Evolutionary conservation across 2,888 invertebrate genomes (phyloP), one percentile per base, ranked within the genome.

Genomic region (Cheilosia grossa): DNA sequence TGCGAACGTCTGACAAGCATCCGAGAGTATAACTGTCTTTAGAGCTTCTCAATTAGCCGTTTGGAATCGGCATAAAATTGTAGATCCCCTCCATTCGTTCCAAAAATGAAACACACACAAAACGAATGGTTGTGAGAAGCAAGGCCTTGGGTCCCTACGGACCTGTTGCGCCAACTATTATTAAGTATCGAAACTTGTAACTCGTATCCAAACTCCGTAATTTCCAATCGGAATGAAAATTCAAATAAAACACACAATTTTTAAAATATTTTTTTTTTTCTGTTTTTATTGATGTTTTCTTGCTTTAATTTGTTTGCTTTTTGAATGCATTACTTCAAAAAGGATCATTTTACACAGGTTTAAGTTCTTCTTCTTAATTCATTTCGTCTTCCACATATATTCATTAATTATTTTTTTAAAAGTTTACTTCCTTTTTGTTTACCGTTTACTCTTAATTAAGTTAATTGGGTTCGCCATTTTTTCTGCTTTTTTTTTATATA

Each of bases 241-340:
- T 17, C 0, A 42, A 53, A 67, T 7, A 24, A 47, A 63, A 56
- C n/a, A 37, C 9, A 13, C 58, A 66, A 40, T 33, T 15, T 64
- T 79, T 72, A 58, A 79, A 64, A 79, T 72, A 73, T 66, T 72
- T 77, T 70, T 82, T 82, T 82, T 75, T 82, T 82, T 75, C 70
- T 37, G 27, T 82, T 82, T 82, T 82, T 82, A 82, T 82, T 82
- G 53, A 64, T 77, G 53, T 77, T 64, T 82, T 58, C 63, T 64
- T 37, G 7, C 44, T 63, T 73, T 67, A 56, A n/a, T 19, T 40
- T 75, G 61, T 79, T 77, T 59, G 44, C 64, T 63, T 82, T 77
- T 66, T 66, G 70, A 82, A 56, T 82, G 72, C 59, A 82, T n/a
- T 77, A 66, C 53, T 66, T 72, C 77, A 77, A 79, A 72, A 82